Percentiles rank a stretch among this genome's conserved stretches.
Conservation (phyloP, 2,797 vertebrate genomes). For the Hydrophis major region DNA sequence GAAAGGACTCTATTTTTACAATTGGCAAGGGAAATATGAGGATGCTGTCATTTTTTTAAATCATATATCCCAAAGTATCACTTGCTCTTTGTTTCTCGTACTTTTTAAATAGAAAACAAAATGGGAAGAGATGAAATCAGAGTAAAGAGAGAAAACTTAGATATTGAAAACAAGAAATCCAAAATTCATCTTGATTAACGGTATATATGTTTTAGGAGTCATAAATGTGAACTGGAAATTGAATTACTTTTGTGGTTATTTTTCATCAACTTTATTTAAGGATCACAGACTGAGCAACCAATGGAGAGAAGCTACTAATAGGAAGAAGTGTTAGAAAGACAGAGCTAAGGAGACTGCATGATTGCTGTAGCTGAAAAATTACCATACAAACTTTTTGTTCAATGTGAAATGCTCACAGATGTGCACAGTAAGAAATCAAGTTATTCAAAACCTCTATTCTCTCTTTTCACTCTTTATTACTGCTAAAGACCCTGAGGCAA, state of each 20-base stretch:
- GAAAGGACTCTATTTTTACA: not conserved
- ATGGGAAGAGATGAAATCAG: not conserved
- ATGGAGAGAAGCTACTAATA: not conserved
- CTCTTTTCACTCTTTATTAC: not conserved
- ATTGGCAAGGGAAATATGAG: not conserved
- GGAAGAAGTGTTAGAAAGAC: not conserved
- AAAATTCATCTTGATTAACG: not conserved
- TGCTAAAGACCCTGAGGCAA: not conserved
- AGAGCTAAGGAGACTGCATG: conserved; percentile 14
- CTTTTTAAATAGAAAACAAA: not conserved
- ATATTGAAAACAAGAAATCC: not conserved
- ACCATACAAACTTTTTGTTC: conserved; percentile 4
- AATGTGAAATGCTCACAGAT: conserved; percentile 5
- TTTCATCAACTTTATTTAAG: not conserved
- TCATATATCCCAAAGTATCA: not conserved
- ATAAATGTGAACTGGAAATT: not conserved
- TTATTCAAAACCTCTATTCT: not conserved
- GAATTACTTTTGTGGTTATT: not conserved
- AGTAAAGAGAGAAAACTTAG: not conserved
- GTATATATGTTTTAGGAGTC: not conserved
- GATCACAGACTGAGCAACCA: not conserved
- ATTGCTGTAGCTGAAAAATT: not conserved
- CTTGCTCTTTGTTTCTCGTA: not conserved
- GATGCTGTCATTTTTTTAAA: not conserved
- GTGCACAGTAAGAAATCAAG: conserved; percentile 16